Percentiles rank a stretch among this genome's conserved stretches.
These are phyloP conservation scores for Urophycis tenuis DNA, from an alignment of 2,797 vertebrate genomes.

Conservation along the genomic window DNA sequence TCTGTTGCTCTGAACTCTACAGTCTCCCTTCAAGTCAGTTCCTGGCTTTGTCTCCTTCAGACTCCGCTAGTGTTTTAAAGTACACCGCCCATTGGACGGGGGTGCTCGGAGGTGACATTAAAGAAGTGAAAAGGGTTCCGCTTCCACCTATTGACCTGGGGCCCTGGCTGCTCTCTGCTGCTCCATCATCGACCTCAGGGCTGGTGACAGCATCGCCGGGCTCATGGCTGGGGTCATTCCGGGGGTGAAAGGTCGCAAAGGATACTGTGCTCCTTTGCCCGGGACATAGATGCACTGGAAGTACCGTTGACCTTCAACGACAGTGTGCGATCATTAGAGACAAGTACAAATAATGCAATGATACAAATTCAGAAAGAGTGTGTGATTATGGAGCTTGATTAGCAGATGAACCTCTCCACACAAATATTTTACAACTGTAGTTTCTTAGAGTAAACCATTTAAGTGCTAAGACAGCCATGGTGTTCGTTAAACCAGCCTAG, in stretches of 20 bases:
- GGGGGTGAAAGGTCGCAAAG: conserved; percentile 70
- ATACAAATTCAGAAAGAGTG: not conserved
- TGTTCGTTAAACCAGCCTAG: not conserved
- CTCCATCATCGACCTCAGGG: conserved; percentile 65
- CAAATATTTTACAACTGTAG: not conserved
- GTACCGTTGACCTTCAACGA: conserved; percentile 78
- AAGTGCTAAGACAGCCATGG: not conserved
- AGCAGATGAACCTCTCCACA: not conserved
- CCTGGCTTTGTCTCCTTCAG: conserved; percentile 26
- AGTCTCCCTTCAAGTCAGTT: conserved; percentile 34
- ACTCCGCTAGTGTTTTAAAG: conserved; percentile 26
- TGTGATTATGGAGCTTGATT: not conserved
- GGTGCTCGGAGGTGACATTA: not conserved
- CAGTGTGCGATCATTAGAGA: conserved; percentile 12
- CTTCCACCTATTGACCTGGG: conserved; percentile 69
- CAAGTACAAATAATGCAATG: not conserved
- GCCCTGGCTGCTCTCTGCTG: conserved; percentile 72
- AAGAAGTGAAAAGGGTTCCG: conserved; percentile 22
- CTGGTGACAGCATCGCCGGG: conserved; percentile 57
- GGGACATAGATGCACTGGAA: conserved; percentile 90
- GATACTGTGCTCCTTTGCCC: conserved; percentile 79
- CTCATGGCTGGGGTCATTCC: conserved; percentile 64
- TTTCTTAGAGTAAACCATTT: not conserved
- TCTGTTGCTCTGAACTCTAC: conserved; percentile 21
- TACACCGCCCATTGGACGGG: not conserved